These are phyloP conservation scores for Spilosoma lubricipeda DNA, from an alignment of 2,888 invertebrate species.

Conservation along the genomic window DNA sequence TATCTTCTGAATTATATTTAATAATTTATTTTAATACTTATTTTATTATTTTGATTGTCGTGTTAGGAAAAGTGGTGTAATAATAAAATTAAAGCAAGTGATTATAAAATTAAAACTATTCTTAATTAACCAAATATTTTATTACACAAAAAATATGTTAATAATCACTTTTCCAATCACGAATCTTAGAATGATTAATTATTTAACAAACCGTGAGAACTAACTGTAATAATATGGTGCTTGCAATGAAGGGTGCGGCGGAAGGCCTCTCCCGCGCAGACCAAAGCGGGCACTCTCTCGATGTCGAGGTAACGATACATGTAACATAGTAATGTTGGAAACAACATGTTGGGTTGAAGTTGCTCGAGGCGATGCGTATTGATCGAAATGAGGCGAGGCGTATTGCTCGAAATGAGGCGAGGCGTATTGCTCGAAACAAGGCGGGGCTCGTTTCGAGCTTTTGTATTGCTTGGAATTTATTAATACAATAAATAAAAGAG, in stretches of 20 bases:
- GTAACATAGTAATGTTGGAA: constrained; percentile 33
- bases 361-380: constrained; percentile 8
- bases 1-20: not conserved
- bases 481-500: not conserved
- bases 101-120: not conserved
- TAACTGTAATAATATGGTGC: constrained; percentile 55
- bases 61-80: constrained; percentile 11
- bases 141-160: not conserved
- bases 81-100: not conserved
- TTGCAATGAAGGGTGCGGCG: constrained; percentile 88
- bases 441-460: no score
- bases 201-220: constrained; percentile 19
- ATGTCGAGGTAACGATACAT: constrained; percentile 87
- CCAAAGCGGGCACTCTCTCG: constrained; percentile 86
- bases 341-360: constrained; percentile 15
- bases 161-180: constrained; percentile 21
- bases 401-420: not conserved
- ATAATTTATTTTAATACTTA: not conserved
- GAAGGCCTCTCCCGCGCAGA: constrained; percentile 90
- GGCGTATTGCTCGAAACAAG: not conserved
- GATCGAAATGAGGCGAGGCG: constrained; percentile 1
- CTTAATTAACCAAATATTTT: not conserved
- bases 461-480: not conserved
- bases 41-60: not conserved
- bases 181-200: constrained; percentile 12